Base-by-base conservation (phyloP, 2,888 invertebrate species). In the Andrena haemorrhoa region DNA sequence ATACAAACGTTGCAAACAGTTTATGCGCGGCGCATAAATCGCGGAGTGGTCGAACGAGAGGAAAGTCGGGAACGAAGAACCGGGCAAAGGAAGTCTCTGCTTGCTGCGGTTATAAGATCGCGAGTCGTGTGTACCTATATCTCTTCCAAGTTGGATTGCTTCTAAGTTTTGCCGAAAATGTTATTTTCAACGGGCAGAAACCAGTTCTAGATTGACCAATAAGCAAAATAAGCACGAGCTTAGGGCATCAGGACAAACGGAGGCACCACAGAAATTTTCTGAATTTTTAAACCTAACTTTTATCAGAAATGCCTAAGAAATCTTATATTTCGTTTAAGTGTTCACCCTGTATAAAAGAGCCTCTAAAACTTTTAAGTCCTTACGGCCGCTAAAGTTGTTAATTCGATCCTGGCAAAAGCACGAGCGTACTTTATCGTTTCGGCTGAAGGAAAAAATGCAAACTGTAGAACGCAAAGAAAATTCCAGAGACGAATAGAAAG, bases 21-120 rank as follows among this genome's bases (percentile, higher is more conserved):
- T 87, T 87, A 87, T 84, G 75, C 77, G 53, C 75, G 75, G 53
- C 77, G 58, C 75, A 84, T 86, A 86, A 87, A 87, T 87, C 80
- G 77, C 61, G 12, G 64, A 33, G 35, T 61, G 56, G 71, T 64
- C 69, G 77, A 73, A 66, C 65, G 31, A 35, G 69, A 56, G 63
- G 66, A 66, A 71, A 58, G 33, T 35, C 23, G 51, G 0, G 58
- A 41, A 61, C 51, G 65, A 12, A 61, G 56, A 33, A 63, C 53
- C 56, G 41, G 74, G 69, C 75, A 75, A 68, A 69, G 61, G 56
- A 72, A 73, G 63, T 69, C 41, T 65, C 0, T 31, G 71, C 29
- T 58, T 75, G 41, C 35, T 66, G 56, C 51, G 26, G 65, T 68
- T 77, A 60, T 61, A 74, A 79, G 75, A 75, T 51, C 58, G 60